Conservation (phyloP, 2,888 invertebrate species). For the Erebia palarica region DNA sequence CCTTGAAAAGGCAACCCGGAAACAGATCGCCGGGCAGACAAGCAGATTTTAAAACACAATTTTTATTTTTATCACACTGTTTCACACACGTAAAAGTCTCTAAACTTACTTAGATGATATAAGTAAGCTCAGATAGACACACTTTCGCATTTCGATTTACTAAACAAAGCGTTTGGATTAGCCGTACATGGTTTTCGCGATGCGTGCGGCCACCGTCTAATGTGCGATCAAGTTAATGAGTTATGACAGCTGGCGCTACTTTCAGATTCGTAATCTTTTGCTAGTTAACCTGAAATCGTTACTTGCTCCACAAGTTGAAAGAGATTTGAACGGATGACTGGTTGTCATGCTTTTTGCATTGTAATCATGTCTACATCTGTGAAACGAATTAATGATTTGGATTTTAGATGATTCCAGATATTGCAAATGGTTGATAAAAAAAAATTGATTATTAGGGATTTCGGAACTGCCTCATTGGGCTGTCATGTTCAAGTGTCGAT, state of each 20-base stretch:
- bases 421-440: not conserved
- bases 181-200: not conserved
- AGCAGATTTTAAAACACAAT: too few species aligned
- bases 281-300: constrained; percentile 26
- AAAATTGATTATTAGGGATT: not conserved
- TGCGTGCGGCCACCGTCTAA: not conserved
- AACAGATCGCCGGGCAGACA: too few species aligned
- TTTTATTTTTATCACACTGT: too few species aligned
- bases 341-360: not conserved
- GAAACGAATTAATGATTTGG: not conserved
- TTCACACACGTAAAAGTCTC: too few species aligned
- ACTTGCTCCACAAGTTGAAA: constrained; percentile 10
- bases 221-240: constrained; percentile 49
- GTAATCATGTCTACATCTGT: constrained; percentile 2
- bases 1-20: too few species aligned
- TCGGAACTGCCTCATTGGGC: not conserved
- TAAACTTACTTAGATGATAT: too few species aligned
- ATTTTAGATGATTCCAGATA: not conserved
- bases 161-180: too few species aligned
- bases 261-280: constrained; percentile 42
- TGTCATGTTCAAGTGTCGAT: too few species aligned
- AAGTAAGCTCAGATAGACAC: too few species aligned
- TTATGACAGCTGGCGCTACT: constrained; percentile 47
- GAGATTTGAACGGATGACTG: constrained; percentile 1
- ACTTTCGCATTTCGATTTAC: too few species aligned